These are phyloP conservation scores for Amphibalanus amphitrite DNA, from an alignment of 1,140 invertebrate genomes.

Conservation along the genomic window DNA sequence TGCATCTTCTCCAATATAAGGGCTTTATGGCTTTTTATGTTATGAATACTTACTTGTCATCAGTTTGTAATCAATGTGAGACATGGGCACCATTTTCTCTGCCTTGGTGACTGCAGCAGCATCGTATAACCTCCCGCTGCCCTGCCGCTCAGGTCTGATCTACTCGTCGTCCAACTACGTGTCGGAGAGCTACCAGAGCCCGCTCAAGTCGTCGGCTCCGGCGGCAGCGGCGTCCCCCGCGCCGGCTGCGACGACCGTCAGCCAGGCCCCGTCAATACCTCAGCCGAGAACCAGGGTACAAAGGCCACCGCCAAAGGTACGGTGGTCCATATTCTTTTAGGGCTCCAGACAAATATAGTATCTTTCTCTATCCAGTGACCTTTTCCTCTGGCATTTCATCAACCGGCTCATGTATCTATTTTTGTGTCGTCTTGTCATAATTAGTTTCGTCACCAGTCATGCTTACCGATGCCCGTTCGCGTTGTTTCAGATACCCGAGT, in stretches of 20 bases:
- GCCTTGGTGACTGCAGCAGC: no score
- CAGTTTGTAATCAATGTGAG: no score
- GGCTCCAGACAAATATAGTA: no score
- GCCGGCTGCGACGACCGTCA: background rate
- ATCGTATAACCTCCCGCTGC: no score
- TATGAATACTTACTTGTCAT: no score
- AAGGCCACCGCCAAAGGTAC: background rate
- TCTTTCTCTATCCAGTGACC: no score
- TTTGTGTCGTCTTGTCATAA: background rate
- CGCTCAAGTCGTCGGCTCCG: background rate
- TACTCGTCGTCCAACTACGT: background rate
- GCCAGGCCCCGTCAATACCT: no score
- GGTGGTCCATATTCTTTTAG: no score
- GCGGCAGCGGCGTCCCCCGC: no score
- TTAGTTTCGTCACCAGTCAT: background rate
- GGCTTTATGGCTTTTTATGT: no score
- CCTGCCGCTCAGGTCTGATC: background rate
- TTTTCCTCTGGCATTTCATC: background rate
- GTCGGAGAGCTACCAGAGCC: background rate
- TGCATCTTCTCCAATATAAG: no score
- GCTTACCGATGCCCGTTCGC: background rate
- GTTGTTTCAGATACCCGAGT: slow-evolving; percentile 54
- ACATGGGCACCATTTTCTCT: no score
- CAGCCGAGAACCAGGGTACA: background rate
- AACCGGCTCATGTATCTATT: background rate